Base-by-base conservation (phyloP, 1,140 invertebrate genomes). In the Mizuhopecten yessoensis region DNA sequence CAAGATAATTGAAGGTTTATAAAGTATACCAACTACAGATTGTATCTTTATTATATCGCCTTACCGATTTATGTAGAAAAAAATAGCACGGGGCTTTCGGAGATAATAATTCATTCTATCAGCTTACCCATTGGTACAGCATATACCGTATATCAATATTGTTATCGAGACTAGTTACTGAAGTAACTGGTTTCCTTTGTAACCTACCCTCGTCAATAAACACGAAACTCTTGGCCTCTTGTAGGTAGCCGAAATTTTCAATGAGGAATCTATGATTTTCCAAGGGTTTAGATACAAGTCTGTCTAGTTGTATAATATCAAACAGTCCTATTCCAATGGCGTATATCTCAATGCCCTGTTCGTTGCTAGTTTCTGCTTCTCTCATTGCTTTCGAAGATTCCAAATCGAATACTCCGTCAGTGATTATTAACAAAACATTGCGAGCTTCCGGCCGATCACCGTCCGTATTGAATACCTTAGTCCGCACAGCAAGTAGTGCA, bases 401-500 rank as follows among this genome's bases (percentile, higher is more conserved):
- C 57, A 75, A n/a, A n/a, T 75, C 57, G n/a, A 29, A 75, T 7
- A 75, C 57, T n/a, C 57, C 57, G n/a, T 75, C 57, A 29, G 57
- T 75, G 5, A 75, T 75, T 75, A 75, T n/a, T 29, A 75, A 75
- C 17, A 75, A 75, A 75, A 75, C 57, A 75, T 75, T 75, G 3
- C 57, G 57, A n/a, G 57, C 57, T 75, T 75, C 57, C 57, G 57
- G 57, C 57, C 57, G n/a, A 75, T 75, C 57, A 75, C 57, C 57
- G 23, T n/a, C 23, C 23, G 57, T 75, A 75, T 75, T 75, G 23
- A 75, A 75, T 29, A 75, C 57, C 57, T 75, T 75, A 75, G 57
- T 75, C 57, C 57, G 57, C 57, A 75, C 57, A 29, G 57, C 57
- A 75, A 75, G 57, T 75, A 75, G 57, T 75, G 57, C 57, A 29